Evolutionary conservation across 1,140 invertebrate species (phyloP), one percentile per base, ranked within the genome.

Genomic region (Drosophila mauritiana): DNA sequence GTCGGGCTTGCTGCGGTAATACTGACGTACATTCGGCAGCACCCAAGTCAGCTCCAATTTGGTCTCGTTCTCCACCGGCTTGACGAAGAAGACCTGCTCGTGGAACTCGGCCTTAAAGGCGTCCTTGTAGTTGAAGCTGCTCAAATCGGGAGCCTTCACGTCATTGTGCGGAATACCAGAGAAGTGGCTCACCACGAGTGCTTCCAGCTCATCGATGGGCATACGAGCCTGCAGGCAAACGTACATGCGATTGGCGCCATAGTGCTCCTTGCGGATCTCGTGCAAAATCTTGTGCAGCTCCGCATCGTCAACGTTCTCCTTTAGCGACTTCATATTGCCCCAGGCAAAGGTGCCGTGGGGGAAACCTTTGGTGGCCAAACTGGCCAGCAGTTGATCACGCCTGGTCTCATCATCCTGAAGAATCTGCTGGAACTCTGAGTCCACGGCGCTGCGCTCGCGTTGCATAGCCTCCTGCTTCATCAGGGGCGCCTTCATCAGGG

Each of bases 241-340:
- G 40, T 95, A 97, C 97, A 99, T 98, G 63, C 97, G 93, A 85
- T 98, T 96, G 5, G 97, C 96, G 25, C 96, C 97, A 84, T 99
- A 99, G 92, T 98, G 96, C 42, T 95, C 93, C 75, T 94, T 93
- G 56, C 96, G 94, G 89, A 98, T 98, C 54, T 97, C 95, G 67
- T 97, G 95, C 2, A 98, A 92, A 10, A 94, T 93, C 52, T 93
- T 80, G 69, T 96, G 94, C 1, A 97, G 91, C 37, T 93, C 93
- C 20, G 95, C 94, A 61, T 96, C 95, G 3, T 93, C 78, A 17
- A 96, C 93, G 64, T 95, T 94, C 12, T 96, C 95, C 46, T 94
- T 94, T n/a, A 98, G 93, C 1, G 97, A 97, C 57, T 95, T 93
- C 22, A 95, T 92, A 93, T 97, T 97, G 65, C 98, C 98, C 96